phyloP scores from a whole-genome alignment of 2,113 vertebrate genomes.

The Pachycephala philippinensis region DNA sequence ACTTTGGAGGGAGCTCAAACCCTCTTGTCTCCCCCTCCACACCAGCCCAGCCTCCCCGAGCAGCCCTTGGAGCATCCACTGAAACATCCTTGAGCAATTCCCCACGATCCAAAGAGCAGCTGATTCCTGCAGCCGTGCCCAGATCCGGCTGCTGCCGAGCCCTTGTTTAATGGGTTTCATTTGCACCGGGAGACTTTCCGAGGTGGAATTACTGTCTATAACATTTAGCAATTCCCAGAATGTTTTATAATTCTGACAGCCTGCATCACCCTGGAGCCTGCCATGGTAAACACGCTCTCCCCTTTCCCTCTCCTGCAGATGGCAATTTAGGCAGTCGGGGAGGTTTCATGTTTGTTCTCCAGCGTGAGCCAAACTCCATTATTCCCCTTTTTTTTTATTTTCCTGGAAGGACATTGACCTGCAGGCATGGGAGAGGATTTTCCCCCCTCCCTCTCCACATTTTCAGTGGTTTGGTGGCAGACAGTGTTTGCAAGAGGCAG shows the following conservation, averaged over 20 bases:
- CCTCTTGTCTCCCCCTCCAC: background rate
- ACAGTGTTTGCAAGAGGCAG: background rate
- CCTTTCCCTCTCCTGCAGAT: background rate
- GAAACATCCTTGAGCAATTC: background rate
- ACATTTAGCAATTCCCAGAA: background rate
- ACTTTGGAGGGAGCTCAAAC: background rate
- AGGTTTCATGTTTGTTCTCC: background rate
- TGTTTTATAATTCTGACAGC: conserved; percentile 22
- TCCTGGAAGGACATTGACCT: background rate
- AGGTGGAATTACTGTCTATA: background rate
- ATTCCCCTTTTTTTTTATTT: background rate
- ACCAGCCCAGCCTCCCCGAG: background rate
- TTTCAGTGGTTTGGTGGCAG: background rate
- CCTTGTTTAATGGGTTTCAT: background rate
- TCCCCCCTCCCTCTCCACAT: background rate
- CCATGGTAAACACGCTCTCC: background rate
- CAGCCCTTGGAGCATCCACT: background rate
- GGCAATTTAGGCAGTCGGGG: background rate
- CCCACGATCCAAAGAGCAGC: background rate
- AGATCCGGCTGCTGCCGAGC: background rate
- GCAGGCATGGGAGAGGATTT: background rate
- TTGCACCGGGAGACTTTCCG: background rate
- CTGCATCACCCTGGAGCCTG: background rate
- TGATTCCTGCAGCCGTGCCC: background rate
- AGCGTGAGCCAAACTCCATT: background rate